These are phyloP conservation scores for Tauraco erythrolophus DNA, from an alignment of 2,113 vertebrate genomes.

Conservation along the genomic window DNA sequence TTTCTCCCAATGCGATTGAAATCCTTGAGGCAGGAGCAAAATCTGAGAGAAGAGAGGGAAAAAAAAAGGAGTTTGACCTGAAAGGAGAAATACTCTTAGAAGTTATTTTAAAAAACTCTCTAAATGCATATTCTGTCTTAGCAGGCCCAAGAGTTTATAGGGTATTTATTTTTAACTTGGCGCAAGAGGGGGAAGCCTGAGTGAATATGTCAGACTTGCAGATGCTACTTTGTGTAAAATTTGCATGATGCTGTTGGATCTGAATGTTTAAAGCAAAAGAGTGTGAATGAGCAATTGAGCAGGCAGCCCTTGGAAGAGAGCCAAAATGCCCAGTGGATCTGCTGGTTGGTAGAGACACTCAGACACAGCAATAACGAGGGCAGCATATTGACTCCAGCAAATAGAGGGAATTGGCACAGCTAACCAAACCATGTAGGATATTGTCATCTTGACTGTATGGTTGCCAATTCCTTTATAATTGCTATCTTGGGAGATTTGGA, in stretches of 20 bases:
- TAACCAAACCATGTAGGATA: background rate
- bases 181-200: background rate
- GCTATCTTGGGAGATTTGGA: constrained; percentile 3
- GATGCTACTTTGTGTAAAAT: background rate
- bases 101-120: background rate
- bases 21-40: background rate
- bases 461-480: constrained; percentile 16
- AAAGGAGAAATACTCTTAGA: background rate
- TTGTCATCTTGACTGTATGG: background rate
- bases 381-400: background rate
- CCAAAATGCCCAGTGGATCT: constrained; percentile 57
- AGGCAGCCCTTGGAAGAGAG: background rate
- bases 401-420: background rate
- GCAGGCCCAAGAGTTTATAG: background rate
- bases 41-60: background rate
- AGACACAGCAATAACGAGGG: background rate
- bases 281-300: background rate
- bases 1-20: background rate
- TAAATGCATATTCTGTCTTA: background rate
- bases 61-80: background rate
- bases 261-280: background rate
- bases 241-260: background rate
- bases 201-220: background rate
- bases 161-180: constrained; percentile 33
- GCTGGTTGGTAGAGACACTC: background rate